Evolutionary conservation across 2,797 vertebrate genomes (phyloP), one percentile per base, ranked within the genome.

Genomic region (Ibycter americanus): DNA sequence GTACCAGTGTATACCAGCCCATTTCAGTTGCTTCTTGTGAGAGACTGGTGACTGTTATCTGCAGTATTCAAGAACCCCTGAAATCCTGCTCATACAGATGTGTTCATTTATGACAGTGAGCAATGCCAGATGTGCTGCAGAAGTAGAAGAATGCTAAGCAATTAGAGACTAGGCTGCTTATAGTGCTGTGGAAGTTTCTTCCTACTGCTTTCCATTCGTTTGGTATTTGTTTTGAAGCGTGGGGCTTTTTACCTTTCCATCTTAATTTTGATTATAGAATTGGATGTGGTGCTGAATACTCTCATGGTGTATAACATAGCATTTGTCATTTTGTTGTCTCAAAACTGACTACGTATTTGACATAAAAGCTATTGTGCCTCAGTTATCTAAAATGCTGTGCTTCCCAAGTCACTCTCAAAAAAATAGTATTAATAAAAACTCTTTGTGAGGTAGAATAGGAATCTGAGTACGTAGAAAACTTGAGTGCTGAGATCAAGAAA

Each of bases 401-500:
- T 96, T 83, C 82, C 76, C 40, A 25, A 44, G 61, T 47, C 34
- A 27, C 5, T 3, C 79, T 76, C 81, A 83, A 87, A 81, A 67
- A 95, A 89, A 49, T 65, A 79, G 61, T 71, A 10, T 55, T 92
- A 83, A 90, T 83, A 83, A 83, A 92, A 96, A 86, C 58, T 94
- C 63, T 58, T 76, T 62, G 61, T 27, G 73, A 93, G 72, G 82
- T 71, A 92, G 67, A 77, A 49, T 22, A 77, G 82, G 62, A 93
- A 52, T 92, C 72, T 58, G 58, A 91, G 87, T 95, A 68, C 0
- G 0, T 58, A 70, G 79, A 88, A 89, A 97, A 68, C 68, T 51
- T 51, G 91, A 84, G 83, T 90, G 96, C 96, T 95, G 95, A 96
- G 96, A 88, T 82, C 3, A 1, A 96, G 95, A 95, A 96, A 95